Evolutionary conservation across 2,888 invertebrate species (phyloP), one percentile per base, ranked within the genome.

Genomic region (Acleris cristana): DNA sequence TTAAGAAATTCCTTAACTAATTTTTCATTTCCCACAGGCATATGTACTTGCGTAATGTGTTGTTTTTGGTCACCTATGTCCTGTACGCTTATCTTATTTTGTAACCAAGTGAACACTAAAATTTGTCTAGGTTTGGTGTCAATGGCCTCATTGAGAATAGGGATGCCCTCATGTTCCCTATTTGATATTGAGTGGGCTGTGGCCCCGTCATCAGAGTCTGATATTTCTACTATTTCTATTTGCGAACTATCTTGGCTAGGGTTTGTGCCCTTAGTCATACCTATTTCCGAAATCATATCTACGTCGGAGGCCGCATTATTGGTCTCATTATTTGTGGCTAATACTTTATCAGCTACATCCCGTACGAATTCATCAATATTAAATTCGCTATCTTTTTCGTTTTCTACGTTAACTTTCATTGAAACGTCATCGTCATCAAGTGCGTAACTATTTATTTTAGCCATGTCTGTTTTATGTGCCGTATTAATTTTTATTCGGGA

Each of bases 101-200:
- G 21, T 7, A 45, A 19, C 53, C 53, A 61, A 0, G n/a, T 10
- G 18, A 12, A 18, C 1, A 55, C 26, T 55, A 55, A 10, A 12
- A 34, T 40, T 19, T 55, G 55, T 26, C 26, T 76, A 0, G 79
- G 73, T 61, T 82, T 79, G 1, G 71, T 74, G 30, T 79, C 77
- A 30, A 79, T 72, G 0, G 79, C 76, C 71, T 80, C 78, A 0
- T 78, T 48, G 30, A 78, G 52, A 7, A 78, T 76, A 2, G 73
- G 77, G 0, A 79, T 78, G 2, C 72, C 75, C 6, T 65, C 44
- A 10, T 62, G 52, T 58, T 74, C 66, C 16, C 63, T 23, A n/a
- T 69, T 49, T 21, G 23, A 18, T 23, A 57, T 60, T 4, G 72
- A 70, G 55, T 72, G 62, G 53, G 51, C 62, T 3, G 70, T 70